Evolutionary conservation across 2,888 invertebrate species (phyloP), one percentile per base, ranked within the genome.

Genomic region (Neoaliturus tenellus): DNA sequence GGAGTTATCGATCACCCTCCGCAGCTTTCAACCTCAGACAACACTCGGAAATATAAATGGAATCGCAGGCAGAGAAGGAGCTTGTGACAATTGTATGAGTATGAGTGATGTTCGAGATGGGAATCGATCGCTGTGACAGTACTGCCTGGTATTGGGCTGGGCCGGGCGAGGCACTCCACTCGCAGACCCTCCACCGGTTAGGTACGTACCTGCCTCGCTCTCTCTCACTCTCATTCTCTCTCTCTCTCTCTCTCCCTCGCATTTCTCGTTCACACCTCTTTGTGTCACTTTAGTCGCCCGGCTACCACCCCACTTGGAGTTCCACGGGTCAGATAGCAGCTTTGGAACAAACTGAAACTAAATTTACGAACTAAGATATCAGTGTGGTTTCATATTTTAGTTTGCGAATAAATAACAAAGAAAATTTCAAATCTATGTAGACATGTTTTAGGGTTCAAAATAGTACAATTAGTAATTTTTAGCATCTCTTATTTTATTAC

Each of bases 101-200:
- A 28, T 62, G 62, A 62, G 62, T 62, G 62, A 62, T 62, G 55
- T 20, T 55, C 55, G 55, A 55, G 55, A 62, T 62, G 62, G 28
- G 62, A 23, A 62, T 62, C 62, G 62, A 62, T 62, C 14, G 14
- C 5, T 25, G 62, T 28, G 62, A 62, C 62, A 62, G 62, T 3
- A 48, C 48, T 55, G 55, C 55, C 62, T 62, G 62, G 62, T 17
- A 28, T 25, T 62, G 25, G 6, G 55, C 28, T 4, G 3, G 12
- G 28, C 31, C 6, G 62, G 23, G 23, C 44, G 44, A 5, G 39
- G 6, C 6, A 17, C 58, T 25, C 55, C 62, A 62, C 62, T 62
- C 20, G 23, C 62, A 3, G 62, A 14, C 28, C 14, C 62, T 23
- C 20, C 62, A 3, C 28, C 62, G 62, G 4, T 4, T 14, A 62